Evolutionary conservation across 2,797 vertebrate species (phyloP), one percentile per base, ranked within the genome.

Genomic region (Sciurus vulgaris): DNA sequence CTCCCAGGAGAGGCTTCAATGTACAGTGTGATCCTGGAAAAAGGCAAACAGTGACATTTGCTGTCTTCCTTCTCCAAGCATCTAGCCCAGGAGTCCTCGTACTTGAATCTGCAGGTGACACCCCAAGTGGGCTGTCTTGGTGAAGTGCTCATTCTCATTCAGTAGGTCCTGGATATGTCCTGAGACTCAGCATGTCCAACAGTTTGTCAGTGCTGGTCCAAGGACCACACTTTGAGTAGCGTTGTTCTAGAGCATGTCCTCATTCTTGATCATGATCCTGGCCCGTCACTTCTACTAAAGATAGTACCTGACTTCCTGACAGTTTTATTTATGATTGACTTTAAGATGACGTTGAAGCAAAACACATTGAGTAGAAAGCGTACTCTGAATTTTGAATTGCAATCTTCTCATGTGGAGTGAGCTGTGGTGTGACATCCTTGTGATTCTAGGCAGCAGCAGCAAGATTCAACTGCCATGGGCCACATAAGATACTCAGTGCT

Each of bases 231-330:
- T 8, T 26, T 20, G 51, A 89, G 49, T 12, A 17, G 51, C 1
- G 15, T 65, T 13, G 11, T 26, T 59, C 86, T 30, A 51, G 38
- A 33, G 6, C 2, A 1, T 1, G 0, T 6, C 28, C 3, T 0
- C 22, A 8, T 9, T 61, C 49, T 51, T 30, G 14, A 6, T 22
- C 14, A 10, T 7, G 11, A 14, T 51, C 41, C 63, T 24, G 13
- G 28, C 61, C 24, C 67, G 12, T 73, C 22, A 7, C 22, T 44
- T 12, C 8, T 12, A 2, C 28, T 33, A 44, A 9, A 35, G n/a
- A 41, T 26, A 11, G 6, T 73, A 2, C 3, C 56, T 28, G 41
- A 63, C 41, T 83, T 63, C 30, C 4, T 6, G 38, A 11, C n/a
- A 30, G 7, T 15, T 76, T 63, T 61, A 12, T 28, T n/a, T 74